These are phyloP conservation scores for Phenganax subtilis DNA, from an alignment of 92 coral and sea anemone species.

Conservation along the genomic window DNA sequence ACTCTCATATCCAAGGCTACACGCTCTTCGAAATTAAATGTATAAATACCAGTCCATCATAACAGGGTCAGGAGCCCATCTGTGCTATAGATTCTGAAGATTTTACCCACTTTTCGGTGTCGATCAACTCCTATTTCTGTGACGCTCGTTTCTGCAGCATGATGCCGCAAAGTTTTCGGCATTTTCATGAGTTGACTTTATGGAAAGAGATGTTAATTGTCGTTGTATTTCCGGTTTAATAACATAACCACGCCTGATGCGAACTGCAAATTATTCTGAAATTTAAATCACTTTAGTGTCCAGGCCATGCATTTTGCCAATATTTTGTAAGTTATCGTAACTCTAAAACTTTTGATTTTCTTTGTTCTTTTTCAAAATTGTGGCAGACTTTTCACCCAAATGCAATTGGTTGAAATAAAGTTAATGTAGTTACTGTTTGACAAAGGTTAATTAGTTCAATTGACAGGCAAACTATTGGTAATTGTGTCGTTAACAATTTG, in stretches of 20 bases:
- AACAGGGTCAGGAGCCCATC: too few species aligned
- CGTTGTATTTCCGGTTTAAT: constrained; percentile 2
- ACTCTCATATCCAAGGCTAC: not conserved
- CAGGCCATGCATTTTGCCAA: not conserved
- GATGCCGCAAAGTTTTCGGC: not conserved
- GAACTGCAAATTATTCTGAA: not conserved
- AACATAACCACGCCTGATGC: constrained; percentile 5
- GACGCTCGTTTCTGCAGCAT: constrained; percentile 10
- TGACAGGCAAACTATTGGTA: not conserved
- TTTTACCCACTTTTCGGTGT: not conserved
- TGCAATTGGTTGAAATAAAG: not conserved
- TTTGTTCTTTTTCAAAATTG: not conserved
- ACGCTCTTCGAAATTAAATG: too few species aligned
- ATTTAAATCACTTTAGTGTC: not conserved
- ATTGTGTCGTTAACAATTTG: not conserved
- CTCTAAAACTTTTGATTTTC: not conserved
- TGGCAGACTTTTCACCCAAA: not conserved
- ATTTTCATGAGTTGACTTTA: not conserved
- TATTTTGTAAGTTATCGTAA: not conserved
- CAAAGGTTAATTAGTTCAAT: not conserved
- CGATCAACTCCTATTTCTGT: not conserved
- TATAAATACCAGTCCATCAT: too few species aligned
- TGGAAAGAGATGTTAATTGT: not conserved
- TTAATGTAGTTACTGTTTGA: not conserved
- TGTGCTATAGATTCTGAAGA: not conserved